These are phyloP conservation scores for Delphinus delphis DNA, from an alignment of 2,113 vertebrate species.

Conservation along the genomic window DNA sequence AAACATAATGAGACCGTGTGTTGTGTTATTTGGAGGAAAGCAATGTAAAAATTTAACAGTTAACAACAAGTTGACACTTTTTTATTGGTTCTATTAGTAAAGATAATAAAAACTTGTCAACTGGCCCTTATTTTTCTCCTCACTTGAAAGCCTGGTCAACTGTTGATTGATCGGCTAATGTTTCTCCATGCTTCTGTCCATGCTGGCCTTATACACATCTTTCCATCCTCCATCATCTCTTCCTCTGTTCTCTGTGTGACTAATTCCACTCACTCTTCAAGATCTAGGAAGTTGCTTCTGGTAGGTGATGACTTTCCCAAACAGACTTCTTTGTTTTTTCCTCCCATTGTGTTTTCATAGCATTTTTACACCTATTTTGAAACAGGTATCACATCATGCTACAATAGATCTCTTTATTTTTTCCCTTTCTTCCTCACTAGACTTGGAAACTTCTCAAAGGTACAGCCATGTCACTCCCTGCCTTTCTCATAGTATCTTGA, in stretches of 20 bases:
- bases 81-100: background rate
- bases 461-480: background rate
- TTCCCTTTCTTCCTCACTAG: background rate
- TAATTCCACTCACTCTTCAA: background rate
- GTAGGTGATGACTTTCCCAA: background rate
- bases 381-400: background rate
- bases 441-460: background rate
- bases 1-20: background rate
- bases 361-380: background rate
- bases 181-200: rapidly evolving
- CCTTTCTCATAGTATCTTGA: background rate
- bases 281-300: background rate
- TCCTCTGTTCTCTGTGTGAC: background rate
- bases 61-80: background rate
- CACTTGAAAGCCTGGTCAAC: background rate
- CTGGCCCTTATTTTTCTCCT: background rate
- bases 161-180: background rate
- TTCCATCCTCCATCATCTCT: rapidly evolving
- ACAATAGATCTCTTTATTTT: background rate
- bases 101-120: background rate
- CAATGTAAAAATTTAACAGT: background rate
- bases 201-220: rapidly evolving
- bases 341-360: background rate
- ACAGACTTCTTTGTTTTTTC: background rate
- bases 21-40: background rate